Evolutionary conservation across 2,797 vertebrate genomes (phyloP).

Genomic region (Pampus argenteus): DNA sequence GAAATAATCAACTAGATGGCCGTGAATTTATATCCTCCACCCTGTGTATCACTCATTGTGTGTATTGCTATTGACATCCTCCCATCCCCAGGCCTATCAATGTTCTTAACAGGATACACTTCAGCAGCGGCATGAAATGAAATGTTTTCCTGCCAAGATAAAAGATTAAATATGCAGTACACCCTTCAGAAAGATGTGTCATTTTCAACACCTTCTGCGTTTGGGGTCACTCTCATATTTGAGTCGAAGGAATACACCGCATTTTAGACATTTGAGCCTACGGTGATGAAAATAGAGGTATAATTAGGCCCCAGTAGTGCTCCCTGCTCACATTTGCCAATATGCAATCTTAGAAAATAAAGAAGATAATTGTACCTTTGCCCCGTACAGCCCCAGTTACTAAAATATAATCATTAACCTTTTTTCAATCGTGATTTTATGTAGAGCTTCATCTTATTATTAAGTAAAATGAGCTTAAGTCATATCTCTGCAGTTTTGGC

Average conservation of each 20-base stretch:
- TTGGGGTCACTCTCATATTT: conserved; percentile 18
- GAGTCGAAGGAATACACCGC: conserved; percentile 5
- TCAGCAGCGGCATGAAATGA: conserved; percentile 36
- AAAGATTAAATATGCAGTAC: conserved; percentile 43
- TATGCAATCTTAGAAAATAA: background rate
- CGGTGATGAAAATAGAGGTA: conserved; percentile 23
- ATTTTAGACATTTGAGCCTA: conserved; percentile 25
- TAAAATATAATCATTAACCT: background rate
- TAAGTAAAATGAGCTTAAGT: background rate
- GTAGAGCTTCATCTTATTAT: background rate
- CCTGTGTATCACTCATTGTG: conserved; percentile 57
- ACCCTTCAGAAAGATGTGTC: conserved; percentile 15
- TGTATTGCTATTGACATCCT: conserved; percentile 57
- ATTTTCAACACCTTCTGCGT: conserved; percentile 10
- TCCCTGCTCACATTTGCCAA: conserved; percentile 12
- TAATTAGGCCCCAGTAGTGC: background rate
- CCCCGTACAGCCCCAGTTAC: background rate
- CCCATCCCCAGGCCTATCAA: conserved; percentile 37
- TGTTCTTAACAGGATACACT: conserved; percentile 60
- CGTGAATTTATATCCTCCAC: conserved; percentile 67
- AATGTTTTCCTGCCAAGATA: conserved; percentile 46
- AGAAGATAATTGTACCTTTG: conserved; percentile 14
- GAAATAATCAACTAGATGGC: conserved; percentile 82
- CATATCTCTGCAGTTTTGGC: background rate
- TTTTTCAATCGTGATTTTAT: background rate